phyloP scores from a whole-genome alignment of 2,888 invertebrate genomes.

The Clitarchus hookeri region DNA sequence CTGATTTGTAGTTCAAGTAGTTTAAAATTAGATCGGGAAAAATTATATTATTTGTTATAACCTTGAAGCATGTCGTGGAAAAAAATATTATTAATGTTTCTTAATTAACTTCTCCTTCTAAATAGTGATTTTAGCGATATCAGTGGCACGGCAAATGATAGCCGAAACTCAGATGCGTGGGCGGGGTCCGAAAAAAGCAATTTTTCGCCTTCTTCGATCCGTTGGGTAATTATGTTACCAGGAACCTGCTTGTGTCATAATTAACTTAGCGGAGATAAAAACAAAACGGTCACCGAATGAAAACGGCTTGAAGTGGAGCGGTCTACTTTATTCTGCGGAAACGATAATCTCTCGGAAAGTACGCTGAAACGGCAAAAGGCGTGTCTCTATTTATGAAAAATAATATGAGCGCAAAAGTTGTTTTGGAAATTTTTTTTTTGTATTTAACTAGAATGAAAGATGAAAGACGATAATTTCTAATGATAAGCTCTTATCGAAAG shows the following conservation, averaged over 20 bases:
- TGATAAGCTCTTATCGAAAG: too few relatives aligned
- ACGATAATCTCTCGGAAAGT: too few relatives aligned
- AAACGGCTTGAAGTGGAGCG: too few relatives aligned
- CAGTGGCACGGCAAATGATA: neutral
- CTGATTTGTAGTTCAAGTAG: neutral
- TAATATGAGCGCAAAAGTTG: too few relatives aligned
- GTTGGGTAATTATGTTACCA: neutral
- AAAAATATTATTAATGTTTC: neutral
- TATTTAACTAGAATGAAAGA: too few relatives aligned
- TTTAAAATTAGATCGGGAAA: neutral
- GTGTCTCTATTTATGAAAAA: too few relatives aligned
- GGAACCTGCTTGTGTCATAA: slow-evolving; percentile 2
- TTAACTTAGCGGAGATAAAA: neutral
- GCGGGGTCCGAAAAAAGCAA: neutral
- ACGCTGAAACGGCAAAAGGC: too few relatives aligned
- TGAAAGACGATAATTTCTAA: too few relatives aligned
- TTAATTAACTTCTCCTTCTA: neutral
- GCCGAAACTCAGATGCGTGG: neutral
- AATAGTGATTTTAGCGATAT: neutral
- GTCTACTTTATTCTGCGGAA: too few relatives aligned
- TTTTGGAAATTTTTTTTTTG: too few relatives aligned
- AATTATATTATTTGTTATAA: neutral
- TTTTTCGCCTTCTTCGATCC: neutral
- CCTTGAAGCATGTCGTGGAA: too few relatives aligned
- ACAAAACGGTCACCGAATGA: too few relatives aligned